Percentiles rank a stretch among this genome's conserved stretches.
Evolutionary conservation across 2,797 vertebrate species (phyloP).

Genomic region (Sparus aurata): DNA sequence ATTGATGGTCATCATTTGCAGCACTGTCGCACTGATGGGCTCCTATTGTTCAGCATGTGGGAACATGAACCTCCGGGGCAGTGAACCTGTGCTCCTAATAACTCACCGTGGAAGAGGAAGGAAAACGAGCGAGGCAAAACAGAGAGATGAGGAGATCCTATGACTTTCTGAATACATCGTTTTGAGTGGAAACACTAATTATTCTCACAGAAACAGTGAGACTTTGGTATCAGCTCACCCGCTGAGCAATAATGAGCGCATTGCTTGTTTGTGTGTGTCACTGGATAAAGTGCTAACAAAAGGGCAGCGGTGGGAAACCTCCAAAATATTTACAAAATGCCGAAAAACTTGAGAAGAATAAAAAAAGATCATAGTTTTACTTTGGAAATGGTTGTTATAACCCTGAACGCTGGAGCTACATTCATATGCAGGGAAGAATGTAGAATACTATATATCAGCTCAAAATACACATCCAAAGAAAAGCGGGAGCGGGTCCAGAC

Average conservation of each 20-base stretch:
- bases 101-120: conserved; percentile 7
- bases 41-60: conserved; percentile 39
- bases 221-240: conserved; percentile 2
- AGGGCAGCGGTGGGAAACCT: conserved; percentile 4
- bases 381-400: not conserved
- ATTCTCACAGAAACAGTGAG: conserved; percentile 14
- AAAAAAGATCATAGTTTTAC: not conserved
- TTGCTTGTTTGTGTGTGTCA: conserved; percentile 1
- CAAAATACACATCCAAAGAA: not conserved
- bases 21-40: conserved; percentile 30
- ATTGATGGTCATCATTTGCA: conserved; percentile 56
- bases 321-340: not conserved
- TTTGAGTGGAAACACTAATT: conserved; percentile 17
- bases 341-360: not conserved
- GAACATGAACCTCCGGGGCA: conserved; percentile 46
- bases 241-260: not conserved
- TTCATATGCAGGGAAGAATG: not conserved
- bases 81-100: conserved; percentile 27
- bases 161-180: conserved; percentile 19
- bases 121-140: conserved; percentile 9
- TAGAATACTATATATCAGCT: too few species aligned
- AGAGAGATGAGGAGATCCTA: conserved; percentile 14
- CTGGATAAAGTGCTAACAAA: conserved; percentile 20
- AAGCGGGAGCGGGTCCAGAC: too few species aligned
- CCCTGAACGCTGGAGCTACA: not conserved